These are phyloP conservation scores for Lycopodina hypogea DNA, from an alignment of 37 sponge, comb jelly and placozoan species.

Conservation along the genomic window DNA sequence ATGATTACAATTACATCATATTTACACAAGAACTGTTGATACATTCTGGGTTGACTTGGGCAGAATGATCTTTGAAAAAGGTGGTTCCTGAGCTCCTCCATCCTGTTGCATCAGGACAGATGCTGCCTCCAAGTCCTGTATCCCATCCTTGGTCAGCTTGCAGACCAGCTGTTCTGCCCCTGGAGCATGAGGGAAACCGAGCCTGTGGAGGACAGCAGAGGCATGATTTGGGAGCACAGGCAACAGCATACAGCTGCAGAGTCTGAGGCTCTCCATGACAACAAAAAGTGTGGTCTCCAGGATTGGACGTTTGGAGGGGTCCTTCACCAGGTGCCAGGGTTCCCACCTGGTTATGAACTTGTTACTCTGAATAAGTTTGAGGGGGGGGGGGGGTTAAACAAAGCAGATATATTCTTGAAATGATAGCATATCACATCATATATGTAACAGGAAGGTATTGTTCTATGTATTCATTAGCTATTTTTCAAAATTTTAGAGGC, in stretches of 20 bases:
- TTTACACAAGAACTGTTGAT: neutral
- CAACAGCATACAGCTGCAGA: conserved; percentile 47
- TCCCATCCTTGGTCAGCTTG: neutral
- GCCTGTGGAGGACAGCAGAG: conserved; percentile 10
- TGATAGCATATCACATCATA: too few relatives aligned
- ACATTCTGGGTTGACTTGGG: neutral
- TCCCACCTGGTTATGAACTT: conserved; percentile 43
- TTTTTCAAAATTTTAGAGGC: too few relatives aligned
- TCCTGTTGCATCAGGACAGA: neutral
- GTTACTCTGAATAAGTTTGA: conserved; percentile 72
- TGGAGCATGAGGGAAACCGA: conserved; percentile 25
- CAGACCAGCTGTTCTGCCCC: neutral
- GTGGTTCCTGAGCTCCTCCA: neutral
- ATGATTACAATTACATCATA: neutral
- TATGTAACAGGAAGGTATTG: too few relatives aligned
- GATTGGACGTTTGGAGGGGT: conserved; percentile 19
- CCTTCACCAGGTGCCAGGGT: conserved; percentile 67
- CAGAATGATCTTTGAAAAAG: conserved; percentile 17
- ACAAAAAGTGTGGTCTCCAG: conserved; percentile 47
- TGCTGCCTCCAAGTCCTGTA: neutral
- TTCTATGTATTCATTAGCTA: too few relatives aligned
- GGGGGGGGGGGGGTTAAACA: too few relatives aligned
- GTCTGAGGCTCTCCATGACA: conserved; percentile 56
- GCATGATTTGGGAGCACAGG: conserved; percentile 63
- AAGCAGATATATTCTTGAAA: too few relatives aligned